A percentile compares a stretch with the other conserved stretches of the same genome.
Conservation (phyloP, 2,113 vertebrate genomes). For the Eolophus roseicapilla region DNA sequence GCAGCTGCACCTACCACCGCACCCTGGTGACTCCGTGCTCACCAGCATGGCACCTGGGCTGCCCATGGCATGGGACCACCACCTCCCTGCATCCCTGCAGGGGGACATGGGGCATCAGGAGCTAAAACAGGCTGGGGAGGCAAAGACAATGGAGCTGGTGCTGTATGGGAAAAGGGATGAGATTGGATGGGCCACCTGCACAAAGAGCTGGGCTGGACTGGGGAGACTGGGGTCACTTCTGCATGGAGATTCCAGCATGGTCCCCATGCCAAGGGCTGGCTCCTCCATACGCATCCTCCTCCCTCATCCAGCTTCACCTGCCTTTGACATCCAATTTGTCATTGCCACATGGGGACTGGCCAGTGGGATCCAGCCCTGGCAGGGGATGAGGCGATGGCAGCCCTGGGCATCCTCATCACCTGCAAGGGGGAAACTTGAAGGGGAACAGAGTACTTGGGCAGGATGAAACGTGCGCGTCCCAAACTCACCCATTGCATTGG, state of each 20-base stretch:
- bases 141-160: background rate
- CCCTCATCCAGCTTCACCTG: background rate
- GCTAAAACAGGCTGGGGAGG: background rate
- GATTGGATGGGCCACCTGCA: background rate
- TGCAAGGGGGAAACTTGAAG: background rate
- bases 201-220: background rate
- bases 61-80: background rate
- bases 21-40: background rate
- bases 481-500: rapidly evolving
- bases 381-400: background rate
- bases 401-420: rapidly evolving
- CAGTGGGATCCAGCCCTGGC: background rate
- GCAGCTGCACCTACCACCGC: background rate
- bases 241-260: background rate
- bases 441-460: background rate
- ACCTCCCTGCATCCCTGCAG: background rate
- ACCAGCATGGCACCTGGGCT: background rate
- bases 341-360: background rate
- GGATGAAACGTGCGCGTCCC: background rate
- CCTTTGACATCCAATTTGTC: background rate
- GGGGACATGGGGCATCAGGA: rapidly evolving
- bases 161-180: background rate
- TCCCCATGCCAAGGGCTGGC: rapidly evolving
- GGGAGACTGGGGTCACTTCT: background rate
- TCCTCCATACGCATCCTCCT: background rate